Conservation (phyloP, 2,888 invertebrate genomes). For the Ectobius pallidus region DNA sequence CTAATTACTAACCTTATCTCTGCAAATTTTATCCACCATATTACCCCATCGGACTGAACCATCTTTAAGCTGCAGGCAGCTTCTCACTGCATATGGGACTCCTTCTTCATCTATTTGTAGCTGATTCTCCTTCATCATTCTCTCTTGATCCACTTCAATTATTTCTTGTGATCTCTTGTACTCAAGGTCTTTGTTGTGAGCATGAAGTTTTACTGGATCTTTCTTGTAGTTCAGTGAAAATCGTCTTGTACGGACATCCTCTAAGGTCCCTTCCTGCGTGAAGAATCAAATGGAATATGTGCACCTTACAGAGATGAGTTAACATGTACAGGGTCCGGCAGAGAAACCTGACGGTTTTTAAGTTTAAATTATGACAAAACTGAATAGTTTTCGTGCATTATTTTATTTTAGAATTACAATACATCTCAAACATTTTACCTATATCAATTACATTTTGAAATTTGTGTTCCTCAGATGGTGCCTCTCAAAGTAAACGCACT, state of each 20-base stretch:
- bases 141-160: background rate
- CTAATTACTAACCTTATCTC: conserved; percentile 29
- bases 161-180: background rate
- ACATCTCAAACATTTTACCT: too few relatives aligned
- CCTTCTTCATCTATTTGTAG: conserved; percentile 10
- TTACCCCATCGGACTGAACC: conserved; percentile 22
- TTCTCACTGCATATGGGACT: conserved; percentile 26
- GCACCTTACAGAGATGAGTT: too few relatives aligned
- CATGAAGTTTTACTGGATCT: background rate
- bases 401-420: too few relatives aligned
- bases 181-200: background rate
- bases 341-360: too few relatives aligned
- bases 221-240: background rate
- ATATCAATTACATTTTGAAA: too few relatives aligned
- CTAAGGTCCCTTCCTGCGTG: too few relatives aligned
- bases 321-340: too few relatives aligned
- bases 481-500: too few relatives aligned
- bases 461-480: too few relatives aligned
- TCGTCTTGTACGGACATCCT: background rate
- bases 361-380: too few relatives aligned
- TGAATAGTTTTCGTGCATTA: too few relatives aligned
- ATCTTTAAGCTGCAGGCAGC: conserved; percentile 15
- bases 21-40: conserved; percentile 4
- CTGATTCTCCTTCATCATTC: background rate
- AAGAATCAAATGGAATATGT: too few relatives aligned